These are phyloP conservation scores for Trichacis sp. DNA, from an alignment of 2,888 invertebrate species.

Conservation along the genomic window DNA sequence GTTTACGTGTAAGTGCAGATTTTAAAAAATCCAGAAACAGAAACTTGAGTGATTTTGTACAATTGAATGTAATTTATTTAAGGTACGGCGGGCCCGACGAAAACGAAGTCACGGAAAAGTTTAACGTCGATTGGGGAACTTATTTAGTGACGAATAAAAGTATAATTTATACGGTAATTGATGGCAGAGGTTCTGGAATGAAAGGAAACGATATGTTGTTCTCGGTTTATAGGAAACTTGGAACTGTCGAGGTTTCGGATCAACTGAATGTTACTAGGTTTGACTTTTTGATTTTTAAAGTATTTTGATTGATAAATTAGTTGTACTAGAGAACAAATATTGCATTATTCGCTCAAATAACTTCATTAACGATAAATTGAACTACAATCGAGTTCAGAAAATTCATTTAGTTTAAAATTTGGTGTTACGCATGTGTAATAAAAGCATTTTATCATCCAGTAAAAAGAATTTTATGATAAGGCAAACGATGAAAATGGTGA, in stretches of 20 bases:
- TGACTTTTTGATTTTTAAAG: too few relatives aligned
- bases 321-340: too few relatives aligned
- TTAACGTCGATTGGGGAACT: constrained; percentile 87
- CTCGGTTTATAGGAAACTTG: constrained; percentile 84
- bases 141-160: constrained; percentile 87
- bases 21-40: not conserved
- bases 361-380: too few relatives aligned
- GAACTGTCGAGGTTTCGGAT: constrained; percentile 91
- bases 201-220: constrained; percentile 87
- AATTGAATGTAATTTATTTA: too few relatives aligned
- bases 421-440: too few relatives aligned
- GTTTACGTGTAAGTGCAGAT: constrained; percentile 82
- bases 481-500: too few relatives aligned
- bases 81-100: constrained; percentile 95
- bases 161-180: constrained; percentile 89
- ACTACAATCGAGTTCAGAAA: too few relatives aligned
- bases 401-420: too few relatives aligned
- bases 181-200: constrained; percentile 89
- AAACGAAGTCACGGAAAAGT: constrained; percentile 85
- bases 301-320: too few relatives aligned
- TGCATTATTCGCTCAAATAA: too few relatives aligned
- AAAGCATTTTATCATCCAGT: too few relatives aligned
- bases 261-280: constrained; percentile 89
- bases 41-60: not conserved
- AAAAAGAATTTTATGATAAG: too few relatives aligned